Evolutionary conservation across 2,113 vertebrate genomes (phyloP), one percentile per base, ranked within the genome.

Genomic region (Clarias gariepinus): DNA sequence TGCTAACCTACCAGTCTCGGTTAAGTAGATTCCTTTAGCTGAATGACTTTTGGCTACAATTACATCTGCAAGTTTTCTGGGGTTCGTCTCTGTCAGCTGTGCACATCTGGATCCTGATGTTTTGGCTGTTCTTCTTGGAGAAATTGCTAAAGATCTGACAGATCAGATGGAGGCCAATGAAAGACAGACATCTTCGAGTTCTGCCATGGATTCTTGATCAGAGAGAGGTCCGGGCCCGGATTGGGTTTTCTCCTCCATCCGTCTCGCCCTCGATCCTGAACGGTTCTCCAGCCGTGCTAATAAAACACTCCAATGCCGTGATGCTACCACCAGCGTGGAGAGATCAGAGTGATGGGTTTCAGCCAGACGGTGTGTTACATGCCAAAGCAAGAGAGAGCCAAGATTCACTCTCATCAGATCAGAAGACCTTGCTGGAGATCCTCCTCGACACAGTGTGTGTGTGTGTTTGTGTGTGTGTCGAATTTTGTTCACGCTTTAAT

Each of bases 101-200:
- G 73, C 47, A 76, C 73, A 77, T 77, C 74, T 77, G 74, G 47
- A 77, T 77, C 12, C 23, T 53, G 23, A 77, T 77, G 23, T 15
- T 53, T n/a, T n/a, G 41, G 36, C 71, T 19, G 5, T 74, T 74
- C 36, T 74, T 76, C 10, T 47, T 74, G 73, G 41, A 21, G 7
- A 76, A 53, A 52, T 76, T 76, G 73, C 73, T 76, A 52, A 76
- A 52, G 41, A 76, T 76, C 73, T 76, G 73, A 47, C 71, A 47
- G 73, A 53, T 74, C 47, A 47, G 23, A n/a, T 1, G 4, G 47
- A 77, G 23, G 13, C 15, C 47, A 53, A n/a, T n/a, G 5, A 47
- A 52, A 77, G 53, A 53, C 74, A 5, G 71, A 9, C 23, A 47
- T 21, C 52, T 13, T 52, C 9, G 23, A 73, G 19, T 23, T 11